Conservation (phyloP, 2,888 invertebrate species). For the Ormia ochracea region DNA sequence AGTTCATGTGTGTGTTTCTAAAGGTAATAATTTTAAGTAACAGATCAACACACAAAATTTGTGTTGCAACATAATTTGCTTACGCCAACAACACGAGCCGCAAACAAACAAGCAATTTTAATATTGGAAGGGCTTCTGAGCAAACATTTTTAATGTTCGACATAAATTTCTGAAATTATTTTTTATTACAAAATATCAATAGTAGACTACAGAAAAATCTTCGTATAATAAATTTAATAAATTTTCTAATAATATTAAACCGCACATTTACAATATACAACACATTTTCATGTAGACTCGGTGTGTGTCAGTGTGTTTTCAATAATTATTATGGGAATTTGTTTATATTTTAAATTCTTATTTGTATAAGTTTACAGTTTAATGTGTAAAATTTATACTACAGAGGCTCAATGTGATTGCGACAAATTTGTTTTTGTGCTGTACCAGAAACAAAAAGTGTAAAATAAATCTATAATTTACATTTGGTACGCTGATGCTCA, state of each 20-base stretch:
- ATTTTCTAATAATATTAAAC: conserved; percentile 8
- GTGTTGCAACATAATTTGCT: background rate
- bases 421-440: background rate
- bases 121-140: background rate
- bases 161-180: background rate
- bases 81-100: background rate
- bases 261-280: too few relatives aligned
- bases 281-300: background rate
- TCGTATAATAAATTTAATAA: background rate
- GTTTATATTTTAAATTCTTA: background rate
- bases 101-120: background rate
- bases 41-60: background rate
- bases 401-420: background rate
- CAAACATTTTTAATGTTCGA: background rate
- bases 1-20: background rate
- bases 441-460: background rate
- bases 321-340: background rate
- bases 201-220: background rate
- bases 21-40: conserved; percentile 21
- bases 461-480: too few relatives aligned
- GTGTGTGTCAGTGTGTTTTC: background rate
- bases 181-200: background rate
- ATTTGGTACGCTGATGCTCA: too few relatives aligned
- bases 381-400: background rate
- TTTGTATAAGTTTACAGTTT: background rate